phyloP scores from a whole-genome alignment of 1,140 invertebrate genomes.

The Adoxophyes honmai region DNA sequence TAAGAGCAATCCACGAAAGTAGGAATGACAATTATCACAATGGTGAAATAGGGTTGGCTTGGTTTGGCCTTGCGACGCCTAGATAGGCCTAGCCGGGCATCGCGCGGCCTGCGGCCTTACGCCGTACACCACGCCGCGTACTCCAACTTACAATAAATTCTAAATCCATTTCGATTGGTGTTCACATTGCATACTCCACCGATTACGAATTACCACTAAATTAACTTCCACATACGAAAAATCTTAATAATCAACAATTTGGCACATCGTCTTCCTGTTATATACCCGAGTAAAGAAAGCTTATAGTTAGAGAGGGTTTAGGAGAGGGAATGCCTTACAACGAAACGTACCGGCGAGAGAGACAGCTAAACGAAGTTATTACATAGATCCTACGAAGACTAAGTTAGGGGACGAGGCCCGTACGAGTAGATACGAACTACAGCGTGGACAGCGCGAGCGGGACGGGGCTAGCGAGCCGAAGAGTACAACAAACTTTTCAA shows the following conservation, averaged over 20 bases:
- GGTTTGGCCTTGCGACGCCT: not conserved
- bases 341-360: constrained; percentile 6
- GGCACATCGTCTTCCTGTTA: constrained; percentile 56
- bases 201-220: constrained; percentile 30
- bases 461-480: not conserved
- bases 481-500: constrained; percentile 11
- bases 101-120: not conserved
- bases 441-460: not conserved
- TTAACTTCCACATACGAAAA: constrained; percentile 39
- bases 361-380: constrained; percentile 19
- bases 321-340: constrained; percentile 3
- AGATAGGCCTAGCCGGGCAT: not conserved
- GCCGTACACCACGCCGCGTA: constrained; percentile 8
- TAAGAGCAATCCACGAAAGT: too few relatives aligned
- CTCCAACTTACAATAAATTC: constrained; percentile 25
- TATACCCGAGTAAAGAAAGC: constrained; percentile 31
- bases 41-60: too few relatives aligned
- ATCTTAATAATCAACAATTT: constrained; percentile 61
- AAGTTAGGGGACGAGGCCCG: constrained; percentile 22
- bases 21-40: too few relatives aligned
- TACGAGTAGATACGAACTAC: constrained; percentile 10
- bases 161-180: constrained; percentile 40
- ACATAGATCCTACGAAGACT: constrained; percentile 46
- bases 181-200: constrained; percentile 45
- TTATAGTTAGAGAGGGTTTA: constrained; percentile 13